Evolutionary conservation across 2,888 invertebrate genomes (phyloP).

Genomic region (Panorpa germanica): DNA sequence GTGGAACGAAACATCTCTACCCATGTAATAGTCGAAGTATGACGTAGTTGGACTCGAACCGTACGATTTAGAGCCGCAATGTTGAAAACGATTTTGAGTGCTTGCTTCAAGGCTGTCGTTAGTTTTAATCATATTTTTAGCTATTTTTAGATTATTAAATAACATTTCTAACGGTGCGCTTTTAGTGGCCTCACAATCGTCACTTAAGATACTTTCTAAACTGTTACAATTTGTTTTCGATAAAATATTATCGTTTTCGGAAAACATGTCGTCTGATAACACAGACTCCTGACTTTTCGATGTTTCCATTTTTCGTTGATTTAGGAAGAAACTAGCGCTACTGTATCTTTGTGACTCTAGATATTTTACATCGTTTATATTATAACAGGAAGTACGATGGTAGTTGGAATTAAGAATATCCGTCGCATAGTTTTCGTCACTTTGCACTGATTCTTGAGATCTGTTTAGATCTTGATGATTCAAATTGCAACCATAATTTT

Average conservation of each 20-base stretch:
- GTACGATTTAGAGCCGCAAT: slow-evolving; percentile 37
- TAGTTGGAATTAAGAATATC: slow-evolving; percentile 32
- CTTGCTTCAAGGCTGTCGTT: slow-evolving; percentile 17
- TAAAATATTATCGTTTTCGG: slow-evolving; percentile 32
- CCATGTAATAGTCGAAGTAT: slow-evolving; percentile 33
- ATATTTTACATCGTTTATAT: slow-evolving; percentile 33
- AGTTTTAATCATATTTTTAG: slow-evolving; percentile 23
- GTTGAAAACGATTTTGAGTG: slow-evolving; percentile 30
- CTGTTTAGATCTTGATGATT: slow-evolving; percentile 26
- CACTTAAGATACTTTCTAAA: slow-evolving; percentile 61
- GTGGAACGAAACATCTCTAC: slow-evolving; percentile 25
- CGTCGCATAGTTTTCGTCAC: too few relatives aligned
- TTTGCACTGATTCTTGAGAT: slow-evolving; percentile 28
- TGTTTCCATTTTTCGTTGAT: slow-evolving; percentile 39
- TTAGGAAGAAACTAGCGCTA: slow-evolving; percentile 66
- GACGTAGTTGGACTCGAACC: slow-evolving; percentile 37
- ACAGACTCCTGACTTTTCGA: slow-evolving; percentile 61
- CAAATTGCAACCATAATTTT: slow-evolving; percentile 18
- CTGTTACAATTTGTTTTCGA: slow-evolving; percentile 53
- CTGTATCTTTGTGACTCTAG: slow-evolving; percentile 41
- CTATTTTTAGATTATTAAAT: slow-evolving; percentile 32
- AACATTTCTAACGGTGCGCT: slow-evolving; percentile 59
- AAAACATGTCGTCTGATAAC: slow-evolving; percentile 48
- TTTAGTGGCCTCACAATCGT: slow-evolving; percentile 59
- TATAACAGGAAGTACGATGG: slow-evolving; percentile 29